Evolutionary conservation across 2,888 invertebrate genomes (phyloP), one percentile per base, ranked within the genome.

Genomic region (Blastobasis lacticolella): DNA sequence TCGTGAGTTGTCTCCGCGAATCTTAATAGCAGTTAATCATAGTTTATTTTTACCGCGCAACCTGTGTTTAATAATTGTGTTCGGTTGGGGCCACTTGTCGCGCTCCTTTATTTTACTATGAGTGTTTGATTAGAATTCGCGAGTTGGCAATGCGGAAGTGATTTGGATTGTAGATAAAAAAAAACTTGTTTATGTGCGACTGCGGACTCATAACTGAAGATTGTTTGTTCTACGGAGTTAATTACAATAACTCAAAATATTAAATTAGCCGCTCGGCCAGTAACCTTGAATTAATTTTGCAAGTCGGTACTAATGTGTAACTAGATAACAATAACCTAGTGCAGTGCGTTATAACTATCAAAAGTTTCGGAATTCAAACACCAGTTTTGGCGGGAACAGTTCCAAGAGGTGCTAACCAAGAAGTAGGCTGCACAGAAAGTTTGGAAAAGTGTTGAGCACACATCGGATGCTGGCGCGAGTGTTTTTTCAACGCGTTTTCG

Each of bases 401-500:
- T 45, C 41, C 53, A 48, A 59, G 59, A 68, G 73, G 71, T 75
- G 79, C 62, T 71, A 74, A 73, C 67, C 57, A 70, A 71, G 70
- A 72, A 77, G 74, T 71, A 75, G 71, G 72, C 69, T 74, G 73
- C 65, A 78, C 81, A 77, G 81, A 85, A 85, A 86, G 84, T 87
- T 84, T 79, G 77, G 78, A 83, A 84, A 82, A 83, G 82, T 87
- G 83, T 83, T 81, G 73, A 80, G 73, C 66, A 85, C 73, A 84
- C 83, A 81, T 75, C 71, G 75, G 79, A 79, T 81, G 79, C 72
- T 73, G 69, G 74, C 81, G 74, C 81, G 75, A 81, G 83, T 86
- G 84, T 87, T 88, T 87, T 88, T 88, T 87, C 85, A 84, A 84
- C 84, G 84, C 82, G 84, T 85, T 86, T 88, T 86, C 87, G 87